Base-by-base conservation (phyloP, 2,113 vertebrate species). In the Dipodomys stephensi region DNA sequence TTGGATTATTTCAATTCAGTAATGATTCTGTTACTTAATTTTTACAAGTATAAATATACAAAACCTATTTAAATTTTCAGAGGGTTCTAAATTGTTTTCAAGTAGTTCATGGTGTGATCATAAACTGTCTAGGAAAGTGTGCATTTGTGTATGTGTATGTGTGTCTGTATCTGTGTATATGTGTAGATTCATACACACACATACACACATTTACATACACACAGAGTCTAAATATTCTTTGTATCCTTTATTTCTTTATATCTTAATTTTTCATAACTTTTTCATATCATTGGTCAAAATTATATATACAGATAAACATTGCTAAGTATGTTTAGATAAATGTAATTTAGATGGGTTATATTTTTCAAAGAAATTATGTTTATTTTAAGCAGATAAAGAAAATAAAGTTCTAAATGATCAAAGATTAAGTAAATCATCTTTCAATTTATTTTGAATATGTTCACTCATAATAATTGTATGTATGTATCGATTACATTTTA, bases 21-120 rank as follows among this genome's bases (percentile, higher is more conserved):
- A 88, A 68, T 77, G 20, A 94, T 92, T 87, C 77, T 73, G 0
- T 83, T 57, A 64, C 8, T 53, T 64, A 71, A 85, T 49, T 88
- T 82, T 82, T 30, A 30, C 82, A 87, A 90, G 1, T 22, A 53
- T 53, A 76, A 76, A 53, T 67, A 57, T 68, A 57, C 1, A 15
- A 84, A 39, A 30, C n/a, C 35, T 80, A 65, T 44, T 1, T 68
- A 76, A 71, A 73, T 60, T 22, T 86, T 57, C 22, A 65, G 23
- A 15, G 20, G 30, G 2, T 9, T n/a, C 6, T n/a, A 22, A 73
- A 90, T 32, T 0, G 1, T 90, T 87, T 44, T 79, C 2, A 20
- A 25, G 39, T 13, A 83, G 7, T 78, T 83, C 15, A 16, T 16
- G 15, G 4, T 8, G 83, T 4, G 4, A n/a, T 44, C 2, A 12